Percentiles rank a stretch among this genome's conserved stretches.
phyloP scores from a whole-genome alignment of 2,797 vertebrate genomes.

The Sylvilagus floridanus region DNA sequence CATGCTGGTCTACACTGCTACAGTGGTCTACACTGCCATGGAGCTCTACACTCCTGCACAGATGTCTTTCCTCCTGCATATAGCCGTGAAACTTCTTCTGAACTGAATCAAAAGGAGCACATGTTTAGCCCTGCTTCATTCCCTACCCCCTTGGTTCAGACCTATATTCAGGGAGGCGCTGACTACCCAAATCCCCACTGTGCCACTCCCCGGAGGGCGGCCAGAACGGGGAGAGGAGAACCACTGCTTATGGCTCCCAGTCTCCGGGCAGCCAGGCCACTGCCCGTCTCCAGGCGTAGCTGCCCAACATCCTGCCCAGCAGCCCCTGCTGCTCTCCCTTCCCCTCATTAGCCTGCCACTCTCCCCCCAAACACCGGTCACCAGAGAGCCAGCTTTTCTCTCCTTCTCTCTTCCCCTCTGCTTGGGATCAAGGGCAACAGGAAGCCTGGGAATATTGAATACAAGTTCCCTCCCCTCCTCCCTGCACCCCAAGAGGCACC shows the following conservation, averaged over 20 bases:
- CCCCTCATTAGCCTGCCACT: background rate
- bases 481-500: background rate
- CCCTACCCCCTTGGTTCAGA: background rate
- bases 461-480: background rate
- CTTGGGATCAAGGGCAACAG: slow-evolving; percentile 37
- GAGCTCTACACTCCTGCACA: no score
- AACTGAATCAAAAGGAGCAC: slow-evolving; percentile 7
- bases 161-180: background rate
- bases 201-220: background rate
- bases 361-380: slow-evolving; percentile 30
- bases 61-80: no score
- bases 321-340: background rate
- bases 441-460: background rate
- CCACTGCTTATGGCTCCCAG: background rate
- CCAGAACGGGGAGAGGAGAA: slow-evolving; percentile 8
- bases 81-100: background rate
- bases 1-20: no score
- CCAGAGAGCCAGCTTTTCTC: background rate
- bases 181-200: background rate
- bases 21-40: no score
- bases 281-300: slow-evolving; percentile 48
- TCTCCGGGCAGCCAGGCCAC: slow-evolving; percentile 10
- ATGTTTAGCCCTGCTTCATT: background rate
- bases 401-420: slow-evolving; percentile 14
- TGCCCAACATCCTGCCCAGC: background rate